A percentile compares a stretch with the other conserved stretches of the same genome.
Conservation (phyloP, 1,140 invertebrate genomes). For the Reticulitermes speratus region DNA sequence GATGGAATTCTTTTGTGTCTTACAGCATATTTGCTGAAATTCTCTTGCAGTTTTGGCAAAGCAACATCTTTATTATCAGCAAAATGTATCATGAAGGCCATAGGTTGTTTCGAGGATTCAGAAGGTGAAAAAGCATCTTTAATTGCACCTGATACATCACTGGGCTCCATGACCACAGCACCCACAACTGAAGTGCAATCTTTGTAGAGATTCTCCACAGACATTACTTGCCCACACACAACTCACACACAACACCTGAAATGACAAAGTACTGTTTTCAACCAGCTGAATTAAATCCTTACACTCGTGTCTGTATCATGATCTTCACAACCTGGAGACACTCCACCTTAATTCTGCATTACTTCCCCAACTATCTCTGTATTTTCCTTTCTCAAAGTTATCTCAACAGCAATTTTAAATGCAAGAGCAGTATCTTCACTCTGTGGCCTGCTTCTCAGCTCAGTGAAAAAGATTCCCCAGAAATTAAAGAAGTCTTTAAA, state of each 20-base stretch:
- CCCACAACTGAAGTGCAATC: not conserved
- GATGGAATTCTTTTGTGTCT: conserved; percentile 43
- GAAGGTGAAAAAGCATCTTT: conserved; percentile 2
- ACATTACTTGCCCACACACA: not conserved
- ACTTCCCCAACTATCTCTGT: not conserved
- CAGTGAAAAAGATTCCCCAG: too few relatives aligned
- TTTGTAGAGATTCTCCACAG: not conserved
- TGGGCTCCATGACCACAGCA: not conserved
- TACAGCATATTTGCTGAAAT: conserved; percentile 52
- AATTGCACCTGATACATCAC: not conserved
- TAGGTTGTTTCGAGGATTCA: conserved; percentile 40
- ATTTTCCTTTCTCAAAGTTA: not conserved
- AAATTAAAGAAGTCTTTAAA: too few relatives aligned
- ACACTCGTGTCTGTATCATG: not conserved
- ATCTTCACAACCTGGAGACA: not conserved
- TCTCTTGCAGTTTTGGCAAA: conserved; percentile 43
- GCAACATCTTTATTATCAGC: conserved; percentile 40
- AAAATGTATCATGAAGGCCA: conserved; percentile 53
- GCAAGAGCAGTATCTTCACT: too few relatives aligned
- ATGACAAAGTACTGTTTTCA: not conserved
- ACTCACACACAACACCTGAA: not conserved
- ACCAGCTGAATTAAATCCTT: not conserved
- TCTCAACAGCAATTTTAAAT: not conserved
- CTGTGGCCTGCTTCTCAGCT: not conserved
- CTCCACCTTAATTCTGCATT: not conserved